Percentiles rank a stretch among this genome's conserved stretches.
phyloP scores from a whole-genome alignment of 2,113 vertebrate genomes.

The Ornithorhynchus anatinus region DNA sequence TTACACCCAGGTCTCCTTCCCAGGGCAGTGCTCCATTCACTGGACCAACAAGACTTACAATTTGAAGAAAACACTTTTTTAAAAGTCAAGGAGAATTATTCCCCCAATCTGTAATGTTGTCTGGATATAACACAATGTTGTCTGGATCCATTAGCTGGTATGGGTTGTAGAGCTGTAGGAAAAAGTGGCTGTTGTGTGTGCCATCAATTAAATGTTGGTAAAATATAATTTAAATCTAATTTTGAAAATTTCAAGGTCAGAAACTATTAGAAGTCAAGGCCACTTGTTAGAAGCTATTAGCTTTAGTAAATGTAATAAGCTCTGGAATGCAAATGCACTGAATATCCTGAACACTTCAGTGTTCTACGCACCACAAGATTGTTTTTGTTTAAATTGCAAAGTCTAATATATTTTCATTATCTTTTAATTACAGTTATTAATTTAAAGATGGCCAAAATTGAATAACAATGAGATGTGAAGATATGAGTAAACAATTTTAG shows the following conservation, averaged over 20 bases:
- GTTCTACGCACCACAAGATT: not conserved
- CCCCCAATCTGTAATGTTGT: no score
- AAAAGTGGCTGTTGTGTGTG: no score
- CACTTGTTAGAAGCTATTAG: slow-evolving; percentile 21
- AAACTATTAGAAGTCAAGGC: slow-evolving; percentile 30
- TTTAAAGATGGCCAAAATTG: slow-evolving; percentile 3
- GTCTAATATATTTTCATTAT: slow-evolving; percentile 13
- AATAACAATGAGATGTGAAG: not conserved
- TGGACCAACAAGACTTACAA: no score
- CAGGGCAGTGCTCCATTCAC: no score
- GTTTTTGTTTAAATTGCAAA: slow-evolving; percentile 15
- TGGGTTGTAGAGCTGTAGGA: no score
- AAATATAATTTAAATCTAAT: no score
- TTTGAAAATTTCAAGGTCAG: slow-evolving; percentile 46
- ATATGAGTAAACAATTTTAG: not conserved
- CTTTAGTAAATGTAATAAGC: slow-evolving; percentile 35
- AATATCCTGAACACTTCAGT: slow-evolving; percentile 4
- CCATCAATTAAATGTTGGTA: no score
- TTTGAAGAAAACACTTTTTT: no score
- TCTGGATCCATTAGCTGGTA: no score
- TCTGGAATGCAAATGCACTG: slow-evolving; percentile 22
- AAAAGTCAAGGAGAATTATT: no score
- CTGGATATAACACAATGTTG: no score
- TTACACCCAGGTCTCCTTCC: no score
- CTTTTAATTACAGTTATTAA: slow-evolving; percentile 4